Evolutionary conservation across 2,797 vertebrate species (phyloP).

Genomic region (Acipenser transmontanus): DNA sequence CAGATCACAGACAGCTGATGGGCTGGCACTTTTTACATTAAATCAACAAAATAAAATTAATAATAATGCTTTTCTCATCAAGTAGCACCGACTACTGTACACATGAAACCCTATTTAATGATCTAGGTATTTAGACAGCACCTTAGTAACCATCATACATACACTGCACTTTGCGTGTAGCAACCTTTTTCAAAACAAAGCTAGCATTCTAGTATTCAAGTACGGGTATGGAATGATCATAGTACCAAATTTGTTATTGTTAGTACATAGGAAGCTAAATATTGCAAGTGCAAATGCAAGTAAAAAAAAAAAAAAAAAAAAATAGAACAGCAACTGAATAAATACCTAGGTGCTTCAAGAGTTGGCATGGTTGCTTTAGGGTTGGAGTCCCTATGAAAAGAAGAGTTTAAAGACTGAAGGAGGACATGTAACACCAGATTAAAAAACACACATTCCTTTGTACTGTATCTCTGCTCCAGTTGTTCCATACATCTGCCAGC

Average conservation of each 20-base stretch:
- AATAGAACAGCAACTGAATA: conserved; percentile 26
- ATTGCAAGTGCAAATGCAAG: conserved; percentile 42
- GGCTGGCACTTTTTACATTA: conserved; percentile 13
- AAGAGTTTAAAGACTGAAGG: neutral
- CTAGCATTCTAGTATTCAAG: conserved; percentile 37
- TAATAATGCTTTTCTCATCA: conserved; percentile 23
- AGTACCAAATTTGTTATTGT: conserved; percentile 24
- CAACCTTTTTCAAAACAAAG: conserved; percentile 26
- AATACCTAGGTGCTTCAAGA: conserved; percentile 23
- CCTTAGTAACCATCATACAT: conserved; percentile 15
- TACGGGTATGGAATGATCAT: conserved; percentile 51
- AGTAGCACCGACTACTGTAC: conserved; percentile 46
- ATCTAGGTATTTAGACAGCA: neutral
- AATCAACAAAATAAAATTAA: conserved; percentile 11
- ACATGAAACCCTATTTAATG: conserved; percentile 6
- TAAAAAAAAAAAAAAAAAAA: conserved; percentile 18
- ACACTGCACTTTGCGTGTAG: conserved; percentile 43
- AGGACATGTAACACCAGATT: conserved; percentile 20
- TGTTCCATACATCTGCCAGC: conserved; percentile 6
- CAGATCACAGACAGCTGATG: neutral
- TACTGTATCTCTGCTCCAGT: conserved; percentile 14
- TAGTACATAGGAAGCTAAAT: conserved; percentile 27
- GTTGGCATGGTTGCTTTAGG: conserved; percentile 13
- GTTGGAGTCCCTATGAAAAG: conserved; percentile 7
- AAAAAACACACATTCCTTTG: conserved; percentile 1